Evolutionary conservation across 2,113 vertebrate genomes (phyloP).

Genomic region (Narcine bancroftii): DNA sequence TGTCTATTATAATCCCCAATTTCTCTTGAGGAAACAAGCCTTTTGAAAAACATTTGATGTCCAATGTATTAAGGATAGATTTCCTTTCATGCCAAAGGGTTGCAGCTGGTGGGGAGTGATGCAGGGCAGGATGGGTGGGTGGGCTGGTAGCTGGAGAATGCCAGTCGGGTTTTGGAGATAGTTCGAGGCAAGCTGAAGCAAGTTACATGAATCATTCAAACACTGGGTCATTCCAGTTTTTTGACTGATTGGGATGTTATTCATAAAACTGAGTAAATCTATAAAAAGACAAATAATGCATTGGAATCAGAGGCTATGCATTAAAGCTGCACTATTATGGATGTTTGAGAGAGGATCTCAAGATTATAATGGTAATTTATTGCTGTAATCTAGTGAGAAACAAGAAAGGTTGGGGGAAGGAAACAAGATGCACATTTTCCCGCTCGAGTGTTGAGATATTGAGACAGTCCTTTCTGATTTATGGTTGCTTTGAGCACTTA

Average conservation of each 20-base stretch:
- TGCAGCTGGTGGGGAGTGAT: no score
- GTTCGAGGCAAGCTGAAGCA: no score
- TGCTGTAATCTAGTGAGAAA: neutral
- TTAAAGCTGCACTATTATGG: neutral
- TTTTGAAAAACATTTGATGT: no score
- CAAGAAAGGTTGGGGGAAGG: neutral
- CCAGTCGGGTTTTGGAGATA: neutral
- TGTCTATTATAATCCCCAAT: no score
- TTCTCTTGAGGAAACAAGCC: no score
- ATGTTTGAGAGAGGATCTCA: neutral
- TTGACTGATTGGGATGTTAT: neutral
- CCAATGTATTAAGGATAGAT: no score
- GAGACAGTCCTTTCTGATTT: neutral
- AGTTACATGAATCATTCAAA: neutral
- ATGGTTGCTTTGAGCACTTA: neutral
- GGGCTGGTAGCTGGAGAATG: no score
- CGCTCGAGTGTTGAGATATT: neutral
- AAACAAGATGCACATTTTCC: neutral
- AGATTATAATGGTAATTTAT: neutral
- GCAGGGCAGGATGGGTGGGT: no score
- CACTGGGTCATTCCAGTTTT: neutral
- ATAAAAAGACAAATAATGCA: slow-evolving; percentile 19
- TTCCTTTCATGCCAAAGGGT: neutral
- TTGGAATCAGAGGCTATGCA: neutral
- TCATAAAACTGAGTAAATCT: neutral